Conservation (phyloP, 2,888 invertebrate species). For the Coremacera marginata region DNA sequence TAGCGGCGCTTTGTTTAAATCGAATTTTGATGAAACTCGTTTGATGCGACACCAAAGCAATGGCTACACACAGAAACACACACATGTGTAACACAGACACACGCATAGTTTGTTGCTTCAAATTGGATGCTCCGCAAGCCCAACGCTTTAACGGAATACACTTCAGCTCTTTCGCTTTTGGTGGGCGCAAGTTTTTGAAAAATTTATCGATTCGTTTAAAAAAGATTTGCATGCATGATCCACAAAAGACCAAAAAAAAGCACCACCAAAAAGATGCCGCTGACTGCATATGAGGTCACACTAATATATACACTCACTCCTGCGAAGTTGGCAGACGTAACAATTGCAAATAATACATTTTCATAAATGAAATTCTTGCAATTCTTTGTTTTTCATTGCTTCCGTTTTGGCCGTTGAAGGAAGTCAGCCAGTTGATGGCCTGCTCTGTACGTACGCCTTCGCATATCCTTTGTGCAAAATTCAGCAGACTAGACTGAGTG, state of each 20-base stretch:
- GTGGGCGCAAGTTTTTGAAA: conserved; percentile 34
- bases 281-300: not conserved
- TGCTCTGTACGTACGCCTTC: not conserved
- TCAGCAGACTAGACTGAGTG: not conserved
- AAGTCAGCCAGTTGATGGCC: not conserved
- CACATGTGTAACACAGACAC: not conserved
- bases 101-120: not conserved
- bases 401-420: conserved; percentile 24
- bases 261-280: not conserved
- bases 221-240: conserved; percentile 37
- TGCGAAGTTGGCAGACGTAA: not conserved
- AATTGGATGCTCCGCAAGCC: conserved; percentile 29
- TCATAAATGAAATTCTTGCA: conserved; percentile 26
- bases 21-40: conserved; percentile 26
- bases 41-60: not conserved
- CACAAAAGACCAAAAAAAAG: not conserved
- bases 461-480: not conserved
- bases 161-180: conserved; percentile 9
- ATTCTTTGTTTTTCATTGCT: conserved; percentile 28
- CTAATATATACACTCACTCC: not conserved
- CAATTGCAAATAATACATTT: conserved; percentile 28
- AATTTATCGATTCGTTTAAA: conserved; percentile 44
- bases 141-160: conserved; percentile 22
- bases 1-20: conserved; percentile 22
- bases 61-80: not conserved